Conservation (phyloP, 2,797 vertebrate genomes). For the Rhinophrynus dorsalis region DNA sequence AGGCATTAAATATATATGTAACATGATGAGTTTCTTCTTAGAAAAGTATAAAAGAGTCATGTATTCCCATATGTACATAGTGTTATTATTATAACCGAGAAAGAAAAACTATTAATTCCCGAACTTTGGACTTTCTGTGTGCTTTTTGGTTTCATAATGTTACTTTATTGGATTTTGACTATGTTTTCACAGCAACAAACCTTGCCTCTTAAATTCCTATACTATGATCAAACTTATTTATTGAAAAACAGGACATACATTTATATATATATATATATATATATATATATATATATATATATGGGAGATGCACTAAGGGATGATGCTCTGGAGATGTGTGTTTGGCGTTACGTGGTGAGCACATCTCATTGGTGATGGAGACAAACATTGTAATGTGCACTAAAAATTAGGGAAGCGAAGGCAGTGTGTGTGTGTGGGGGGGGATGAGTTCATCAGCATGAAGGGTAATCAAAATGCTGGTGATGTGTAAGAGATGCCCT, state of each 20-base stretch:
- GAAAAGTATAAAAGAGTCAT: neutral
- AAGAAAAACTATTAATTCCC: neutral
- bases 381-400: too few relatives aligned
- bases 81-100: neutral
- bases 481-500: too few relatives aligned
- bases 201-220: neutral
- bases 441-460: too few relatives aligned
- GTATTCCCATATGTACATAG: neutral
- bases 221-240: neutral
- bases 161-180: conserved; percentile 3
- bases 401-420: too few relatives aligned
- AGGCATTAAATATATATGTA: neutral
- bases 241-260: neutral
- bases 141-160: neutral
- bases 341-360: too few relatives aligned
- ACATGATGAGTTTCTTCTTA: neutral
- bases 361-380: too few relatives aligned
- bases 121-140: conserved; percentile 16
- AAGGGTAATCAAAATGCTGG: too few relatives aligned
- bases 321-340: too few relatives aligned
- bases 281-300: too few relatives aligned
- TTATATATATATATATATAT: too few relatives aligned
- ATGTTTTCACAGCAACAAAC: neutral
- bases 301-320: too few relatives aligned
- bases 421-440: too few relatives aligned